Base-by-base conservation (phyloP, 2,113 vertebrate species). In the Psilopsiagon aurifrons region DNA sequence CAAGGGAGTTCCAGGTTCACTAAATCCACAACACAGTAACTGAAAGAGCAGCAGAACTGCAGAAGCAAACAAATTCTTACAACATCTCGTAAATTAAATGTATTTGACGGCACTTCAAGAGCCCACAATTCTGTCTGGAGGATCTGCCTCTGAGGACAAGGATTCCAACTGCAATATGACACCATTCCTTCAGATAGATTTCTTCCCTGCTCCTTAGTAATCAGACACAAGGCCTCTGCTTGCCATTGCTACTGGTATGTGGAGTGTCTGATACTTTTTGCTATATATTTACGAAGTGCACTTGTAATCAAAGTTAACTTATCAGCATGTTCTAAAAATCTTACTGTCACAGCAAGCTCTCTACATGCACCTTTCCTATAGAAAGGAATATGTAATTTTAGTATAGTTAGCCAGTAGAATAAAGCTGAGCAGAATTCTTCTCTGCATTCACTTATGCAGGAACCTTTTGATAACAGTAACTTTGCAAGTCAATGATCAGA, bases 91-190 rank as follows among this genome's bases (percentile, higher is more conserved):
- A 41, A 71, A 70, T 43, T 29, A 46, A 37, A 33, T 68, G 12
- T n/a, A 66, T 80, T 47, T 73, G 44, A 92, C 28, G 52, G 47
- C 35, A 69, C 23, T 94, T 88, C 41, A 88, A 80, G 31, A 90
- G 49, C 28, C 62, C 71, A 17, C 74, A 83, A 35, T 73, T 64
- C 70, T 60, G 17, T 7, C 33, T 35, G 52, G 68, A 88, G 39
- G 22, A 76, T 73, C 62, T 87, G 84, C 37, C 82, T 88, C 59
- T 1, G 6, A 86, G 82, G 63, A 83, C 54, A 55, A 76, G 35
- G 81, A 93, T 88, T 90, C 85, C 88, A 88, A 62, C 31, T 17
- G 85, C 49, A 96, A 88, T 28, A 74, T 9, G 67, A 95, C 54
- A 83, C 67, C 63, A 41, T 24, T 85, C 80, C 74, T 83, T 27